Evolutionary conservation across 1,140 invertebrate genomes (phyloP).

Genomic region (Sycobia sp.): DNA sequence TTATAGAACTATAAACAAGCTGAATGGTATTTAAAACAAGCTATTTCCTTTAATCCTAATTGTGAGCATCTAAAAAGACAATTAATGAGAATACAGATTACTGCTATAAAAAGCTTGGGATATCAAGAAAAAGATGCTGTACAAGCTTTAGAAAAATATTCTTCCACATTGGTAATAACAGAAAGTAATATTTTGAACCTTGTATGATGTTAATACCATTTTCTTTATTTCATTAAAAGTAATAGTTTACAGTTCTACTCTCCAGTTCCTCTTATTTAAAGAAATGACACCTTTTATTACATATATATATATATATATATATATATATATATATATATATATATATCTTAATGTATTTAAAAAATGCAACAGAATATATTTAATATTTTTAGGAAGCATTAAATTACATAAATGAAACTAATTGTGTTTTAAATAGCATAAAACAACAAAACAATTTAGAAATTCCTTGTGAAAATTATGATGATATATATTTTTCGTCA

Average conservation of each 20-base stretch:
- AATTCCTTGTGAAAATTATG: background rate
- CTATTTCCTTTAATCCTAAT: background rate
- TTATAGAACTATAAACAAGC: slow-evolving; percentile 6
- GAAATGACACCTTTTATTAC: too few species aligned
- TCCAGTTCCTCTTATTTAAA: too few species aligned
- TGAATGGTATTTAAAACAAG: background rate
- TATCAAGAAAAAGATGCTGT: slow-evolving; percentile 5
- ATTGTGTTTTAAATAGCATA: background rate
- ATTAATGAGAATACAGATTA: background rate
- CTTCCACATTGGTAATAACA: background rate
- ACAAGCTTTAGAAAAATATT: background rate
- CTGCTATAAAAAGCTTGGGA: background rate
- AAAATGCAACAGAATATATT: too few species aligned
- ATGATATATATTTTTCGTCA: background rate
- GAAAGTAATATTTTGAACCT: too few species aligned
- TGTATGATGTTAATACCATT: background rate
- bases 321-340: too few species aligned
- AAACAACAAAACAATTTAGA: background rate
- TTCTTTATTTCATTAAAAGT: background rate
- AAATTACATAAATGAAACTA: background rate
- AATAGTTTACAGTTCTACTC: background rate
- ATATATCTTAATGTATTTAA: too few species aligned
- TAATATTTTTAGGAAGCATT: slow-evolving; percentile 18
- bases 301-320: too few species aligned
- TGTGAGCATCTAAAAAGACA: background rate